phyloP scores from a whole-genome alignment of 2,888 invertebrate species.

The Pyrochroa serraticornis region DNA sequence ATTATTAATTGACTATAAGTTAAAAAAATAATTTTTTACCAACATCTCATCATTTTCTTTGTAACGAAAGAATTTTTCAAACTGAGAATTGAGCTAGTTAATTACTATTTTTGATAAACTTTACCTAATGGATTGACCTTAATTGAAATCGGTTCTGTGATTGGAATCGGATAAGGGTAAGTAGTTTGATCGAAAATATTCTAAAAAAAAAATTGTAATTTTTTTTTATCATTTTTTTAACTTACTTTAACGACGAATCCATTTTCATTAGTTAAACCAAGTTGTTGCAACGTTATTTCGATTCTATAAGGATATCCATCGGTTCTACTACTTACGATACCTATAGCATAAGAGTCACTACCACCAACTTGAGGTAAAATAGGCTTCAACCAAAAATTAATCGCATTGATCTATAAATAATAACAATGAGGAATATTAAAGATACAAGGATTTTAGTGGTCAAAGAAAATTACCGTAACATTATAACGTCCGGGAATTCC shows the following conservation, averaged over 20 bases:
- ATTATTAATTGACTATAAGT: too few species aligned
- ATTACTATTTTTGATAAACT: conserved; percentile 14
- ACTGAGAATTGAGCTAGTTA: too few species aligned
- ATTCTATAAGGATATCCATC: conserved; percentile 58
- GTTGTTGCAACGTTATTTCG: conserved; percentile 50
- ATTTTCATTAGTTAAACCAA: conserved; percentile 47
- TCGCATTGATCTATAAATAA: conserved; percentile 45
- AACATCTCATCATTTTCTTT: too few species aligned
- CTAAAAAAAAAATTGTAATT: conserved; percentile 49
- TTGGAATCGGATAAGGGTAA: conserved; percentile 38
- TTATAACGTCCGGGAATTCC: conserved; percentile 72
- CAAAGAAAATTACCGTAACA: conserved; percentile 48
- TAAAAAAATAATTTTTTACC: too few species aligned
- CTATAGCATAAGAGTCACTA: conserved; percentile 62
- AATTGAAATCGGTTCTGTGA: conserved; percentile 58
- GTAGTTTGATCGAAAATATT: conserved; percentile 62
- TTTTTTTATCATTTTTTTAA: not conserved
- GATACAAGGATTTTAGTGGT: not conserved
- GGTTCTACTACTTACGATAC: conserved; percentile 61
- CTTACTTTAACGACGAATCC: conserved; percentile 54
- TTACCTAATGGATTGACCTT: conserved; percentile 64
- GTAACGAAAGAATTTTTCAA: too few species aligned
- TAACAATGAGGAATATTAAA: not conserved
- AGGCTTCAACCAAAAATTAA: conserved; percentile 66
- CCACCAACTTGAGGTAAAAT: conserved; percentile 60